Evolutionary conservation across 2,797 vertebrate genomes (phyloP).

Genomic region (Gobio occitaniae): DNA sequence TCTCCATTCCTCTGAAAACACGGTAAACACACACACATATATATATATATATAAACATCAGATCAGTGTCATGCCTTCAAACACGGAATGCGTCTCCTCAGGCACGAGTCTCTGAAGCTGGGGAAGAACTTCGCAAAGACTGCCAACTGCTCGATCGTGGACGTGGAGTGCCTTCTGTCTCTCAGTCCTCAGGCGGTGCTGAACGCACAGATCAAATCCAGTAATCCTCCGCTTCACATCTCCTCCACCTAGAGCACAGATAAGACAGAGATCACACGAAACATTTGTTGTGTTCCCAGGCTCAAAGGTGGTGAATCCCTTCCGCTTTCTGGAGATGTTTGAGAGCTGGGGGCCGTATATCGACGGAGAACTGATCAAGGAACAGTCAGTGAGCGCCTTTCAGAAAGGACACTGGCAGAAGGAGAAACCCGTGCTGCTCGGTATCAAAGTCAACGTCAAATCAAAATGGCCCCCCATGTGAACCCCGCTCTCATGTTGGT

Average conservation of each 20-base stretch:
- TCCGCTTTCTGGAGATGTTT: slow-evolving; percentile 80
- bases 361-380: slow-evolving; percentile 76
- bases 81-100: slow-evolving; percentile 46
- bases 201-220: slow-evolving; percentile 79
- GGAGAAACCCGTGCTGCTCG: slow-evolving; percentile 76
- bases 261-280: neutral
- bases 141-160: slow-evolving; percentile 75
- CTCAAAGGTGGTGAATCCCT: slow-evolving; percentile 77
- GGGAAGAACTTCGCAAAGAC: slow-evolving; percentile 75
- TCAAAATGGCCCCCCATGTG: neutral
- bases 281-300: slow-evolving; percentile 60
- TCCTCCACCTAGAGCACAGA: neutral
- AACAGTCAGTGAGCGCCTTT: slow-evolving; percentile 76
- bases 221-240: slow-evolving; percentile 29
- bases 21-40: slow-evolving; percentile 65
- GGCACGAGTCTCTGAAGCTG: slow-evolving; percentile 77
- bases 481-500: neutral
- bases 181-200: slow-evolving; percentile 75
- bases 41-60: no score
- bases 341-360: slow-evolving; percentile 79
- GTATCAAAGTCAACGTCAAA: slow-evolving; percentile 58
- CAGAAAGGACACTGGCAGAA: slow-evolving; percentile 79
- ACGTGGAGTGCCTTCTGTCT: slow-evolving; percentile 77
- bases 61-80: neutral
- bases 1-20: slow-evolving; percentile 80